These are phyloP conservation scores for Cotesia congregata DNA, from an alignment of 2,888 invertebrate species.

Conservation along the genomic window DNA sequence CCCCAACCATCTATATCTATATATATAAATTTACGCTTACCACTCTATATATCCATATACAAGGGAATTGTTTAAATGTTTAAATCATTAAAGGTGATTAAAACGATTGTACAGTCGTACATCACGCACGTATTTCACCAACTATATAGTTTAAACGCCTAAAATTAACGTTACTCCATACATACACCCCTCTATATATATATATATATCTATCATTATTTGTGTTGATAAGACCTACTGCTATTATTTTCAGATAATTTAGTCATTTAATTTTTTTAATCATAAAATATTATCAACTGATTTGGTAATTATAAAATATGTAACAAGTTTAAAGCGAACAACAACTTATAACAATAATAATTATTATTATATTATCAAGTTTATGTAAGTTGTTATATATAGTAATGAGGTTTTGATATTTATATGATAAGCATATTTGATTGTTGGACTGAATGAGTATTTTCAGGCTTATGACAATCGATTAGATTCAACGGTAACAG, in stretches of 20 bases:
- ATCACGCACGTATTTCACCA: slow-evolving; percentile 21
- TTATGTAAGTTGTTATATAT: too few relatives aligned
- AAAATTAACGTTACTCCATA: slow-evolving; percentile 6
- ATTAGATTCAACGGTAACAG: slow-evolving; percentile 25
- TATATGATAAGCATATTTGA: background rate
- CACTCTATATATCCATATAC: slow-evolving; percentile 18
- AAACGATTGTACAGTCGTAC: slow-evolving; percentile 38
- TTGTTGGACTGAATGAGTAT: slow-evolving; percentile 10
- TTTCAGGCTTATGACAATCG: slow-evolving; percentile 14
- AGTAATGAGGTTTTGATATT: too few relatives aligned
- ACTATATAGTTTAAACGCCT: slow-evolving; percentile 17
- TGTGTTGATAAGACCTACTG: background rate
- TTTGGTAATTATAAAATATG: too few relatives aligned
- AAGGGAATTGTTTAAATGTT: slow-evolving; percentile 43
- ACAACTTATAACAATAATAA: too few relatives aligned
- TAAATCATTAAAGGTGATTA: slow-evolving; percentile 47
- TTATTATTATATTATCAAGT: too few relatives aligned
- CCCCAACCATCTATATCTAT: slow-evolving; percentile 6
- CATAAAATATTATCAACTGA: too few relatives aligned
- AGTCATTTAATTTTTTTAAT: too few relatives aligned
- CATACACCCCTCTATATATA: background rate
- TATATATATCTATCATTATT: background rate
- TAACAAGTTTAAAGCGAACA: too few relatives aligned
- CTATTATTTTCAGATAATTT: background rate
- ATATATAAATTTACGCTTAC: background rate